Evolutionary conservation across 2,113 vertebrate species (phyloP).

Genomic region (Alaudala cheleensis): DNA sequence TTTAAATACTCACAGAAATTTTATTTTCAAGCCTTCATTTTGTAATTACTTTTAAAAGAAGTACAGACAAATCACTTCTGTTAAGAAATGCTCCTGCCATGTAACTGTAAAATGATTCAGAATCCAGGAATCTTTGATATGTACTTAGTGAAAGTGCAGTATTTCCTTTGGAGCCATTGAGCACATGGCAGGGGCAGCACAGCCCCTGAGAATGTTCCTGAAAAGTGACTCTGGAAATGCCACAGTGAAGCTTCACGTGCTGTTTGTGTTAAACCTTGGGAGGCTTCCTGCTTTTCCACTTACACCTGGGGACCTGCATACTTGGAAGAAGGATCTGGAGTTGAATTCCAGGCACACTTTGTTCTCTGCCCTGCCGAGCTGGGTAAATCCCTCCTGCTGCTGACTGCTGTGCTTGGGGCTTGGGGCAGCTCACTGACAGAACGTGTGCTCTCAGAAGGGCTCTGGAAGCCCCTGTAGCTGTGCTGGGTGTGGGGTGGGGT

Average conservation of each 20-base stretch:
- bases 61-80: neutral
- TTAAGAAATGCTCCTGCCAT: neutral
- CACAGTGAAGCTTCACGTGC: fast-evolving
- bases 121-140: too few species aligned
- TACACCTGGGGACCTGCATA: too few species aligned
- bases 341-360: neutral
- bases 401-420: too few species aligned
- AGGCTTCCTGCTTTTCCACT: neutral
- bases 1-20: neutral
- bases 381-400: neutral
- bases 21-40: neutral
- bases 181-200: neutral
- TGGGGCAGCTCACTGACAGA: fast-evolving
- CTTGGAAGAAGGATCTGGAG: neutral
- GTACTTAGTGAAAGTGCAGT: neutral
- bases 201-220: neutral
- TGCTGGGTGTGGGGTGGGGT: neutral
- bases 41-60: neutral
- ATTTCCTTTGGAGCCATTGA: neutral
- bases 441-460: neutral
- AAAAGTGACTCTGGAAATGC: neutral
- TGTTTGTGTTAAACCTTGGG: neutral
- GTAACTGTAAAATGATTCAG: neutral
- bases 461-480: fast-evolving
- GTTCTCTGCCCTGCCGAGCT: neutral